These are phyloP conservation scores for Nannoperca obscura DNA, from an alignment of 2,797 vertebrate genomes.

Conservation along the genomic window DNA sequence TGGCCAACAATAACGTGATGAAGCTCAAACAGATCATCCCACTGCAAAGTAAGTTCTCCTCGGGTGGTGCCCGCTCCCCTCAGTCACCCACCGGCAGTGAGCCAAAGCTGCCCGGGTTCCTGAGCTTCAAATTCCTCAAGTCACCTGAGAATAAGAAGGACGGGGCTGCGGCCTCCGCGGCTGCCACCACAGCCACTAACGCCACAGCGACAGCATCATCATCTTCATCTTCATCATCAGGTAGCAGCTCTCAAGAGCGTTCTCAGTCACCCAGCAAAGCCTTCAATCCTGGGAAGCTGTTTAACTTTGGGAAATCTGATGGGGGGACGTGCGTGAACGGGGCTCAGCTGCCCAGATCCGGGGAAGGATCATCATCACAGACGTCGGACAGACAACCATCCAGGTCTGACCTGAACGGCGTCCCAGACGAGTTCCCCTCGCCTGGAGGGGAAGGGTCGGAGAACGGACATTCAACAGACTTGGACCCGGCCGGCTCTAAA, in stretches of 20 bases:
- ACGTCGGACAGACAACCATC: slow-evolving; percentile 82
- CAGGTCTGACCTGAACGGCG: slow-evolving; percentile 91
- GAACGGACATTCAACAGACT: slow-evolving; percentile 84
- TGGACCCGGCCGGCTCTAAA: slow-evolving; percentile 86
- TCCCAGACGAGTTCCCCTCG: slow-evolving; percentile 87
- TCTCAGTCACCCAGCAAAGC: slow-evolving; percentile 97
- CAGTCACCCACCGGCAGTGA: slow-evolving; percentile 92
- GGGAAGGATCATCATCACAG: slow-evolving; percentile 71
- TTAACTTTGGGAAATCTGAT: slow-evolving; percentile 93
- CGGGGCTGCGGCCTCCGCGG: slow-evolving; percentile 48
- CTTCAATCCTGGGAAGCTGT: slow-evolving; percentile 96
- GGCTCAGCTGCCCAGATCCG: slow-evolving; percentile 72
- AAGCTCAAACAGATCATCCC: slow-evolving; percentile 99
- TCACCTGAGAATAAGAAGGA: slow-evolving; percentile 94
- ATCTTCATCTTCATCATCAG: slow-evolving; percentile 81
- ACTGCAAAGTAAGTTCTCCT: slow-evolving; percentile 94
- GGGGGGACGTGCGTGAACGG: slow-evolving; percentile 84
- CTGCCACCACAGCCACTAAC: slow-evolving; percentile 35
- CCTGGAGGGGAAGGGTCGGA: slow-evolving; percentile 81
- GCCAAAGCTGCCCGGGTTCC: slow-evolving; percentile 94
- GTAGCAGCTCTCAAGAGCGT: slow-evolving; percentile 90
- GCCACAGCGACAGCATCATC: slow-evolving; percentile 34
- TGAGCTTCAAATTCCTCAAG: slow-evolving; percentile 98
- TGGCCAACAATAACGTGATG: slow-evolving; percentile 97
- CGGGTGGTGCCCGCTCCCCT: slow-evolving; percentile 87